These are phyloP conservation scores for Griposia aprilina DNA, from an alignment of 2,888 invertebrate species.

Conservation along the genomic window DNA sequence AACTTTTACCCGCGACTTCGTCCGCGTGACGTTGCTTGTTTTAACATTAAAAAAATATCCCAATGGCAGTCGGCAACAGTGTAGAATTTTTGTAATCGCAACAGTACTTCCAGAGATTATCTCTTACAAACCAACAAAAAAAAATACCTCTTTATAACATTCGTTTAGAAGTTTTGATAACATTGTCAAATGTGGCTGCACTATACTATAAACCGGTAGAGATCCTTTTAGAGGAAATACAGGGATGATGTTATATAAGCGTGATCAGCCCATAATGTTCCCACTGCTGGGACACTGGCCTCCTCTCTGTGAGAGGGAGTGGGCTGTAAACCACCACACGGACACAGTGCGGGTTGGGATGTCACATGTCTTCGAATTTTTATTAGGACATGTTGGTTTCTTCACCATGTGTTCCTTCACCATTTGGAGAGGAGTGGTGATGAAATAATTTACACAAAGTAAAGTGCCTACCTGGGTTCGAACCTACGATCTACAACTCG, in stretches of 20 bases:
- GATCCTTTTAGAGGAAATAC: no score
- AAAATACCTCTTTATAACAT: no score
- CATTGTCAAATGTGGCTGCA: neutral
- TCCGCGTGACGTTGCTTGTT: no score
- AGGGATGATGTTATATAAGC: no score
- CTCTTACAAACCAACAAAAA: no score
- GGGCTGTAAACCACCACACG: neutral
- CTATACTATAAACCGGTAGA: neutral
- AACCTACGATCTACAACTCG: neutral
- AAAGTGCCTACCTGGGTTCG: neutral
- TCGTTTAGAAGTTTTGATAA: no score
- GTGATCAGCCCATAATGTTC: no score
- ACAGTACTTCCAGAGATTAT: neutral
- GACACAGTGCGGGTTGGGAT: neutral
- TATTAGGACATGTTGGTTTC: neutral
- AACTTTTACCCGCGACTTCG: no score
- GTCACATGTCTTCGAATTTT: neutral
- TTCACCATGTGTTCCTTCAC: neutral
- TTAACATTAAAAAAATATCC: no score
- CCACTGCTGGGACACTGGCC: neutral
- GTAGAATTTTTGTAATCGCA: neutral
- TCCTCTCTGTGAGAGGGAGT: neutral
- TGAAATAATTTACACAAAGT: neutral
- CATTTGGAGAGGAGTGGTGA: neutral
- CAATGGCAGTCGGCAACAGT: no score